A percentile compares a stretch with the other conserved stretches of the same genome.
These are phyloP conservation scores for Vandiemenella viatica DNA, from an alignment of 2,888 invertebrate genomes.

Conservation along the genomic window DNA sequence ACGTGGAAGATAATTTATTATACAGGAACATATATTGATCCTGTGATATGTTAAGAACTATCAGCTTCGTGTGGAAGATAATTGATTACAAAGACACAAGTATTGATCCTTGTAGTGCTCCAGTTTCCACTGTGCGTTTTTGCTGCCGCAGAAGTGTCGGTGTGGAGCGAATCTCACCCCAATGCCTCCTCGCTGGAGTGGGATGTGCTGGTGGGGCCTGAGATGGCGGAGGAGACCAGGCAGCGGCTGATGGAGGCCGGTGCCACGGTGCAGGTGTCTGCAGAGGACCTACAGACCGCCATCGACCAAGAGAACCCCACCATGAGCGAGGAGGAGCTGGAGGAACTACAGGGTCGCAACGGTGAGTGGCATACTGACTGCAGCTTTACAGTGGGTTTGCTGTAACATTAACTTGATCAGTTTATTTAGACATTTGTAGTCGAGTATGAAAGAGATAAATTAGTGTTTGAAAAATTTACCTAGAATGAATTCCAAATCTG, in stretches of 20 bases:
- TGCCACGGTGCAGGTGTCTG: constrained; percentile 52
- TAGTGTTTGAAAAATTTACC: background rate
- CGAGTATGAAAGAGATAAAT: background rate
- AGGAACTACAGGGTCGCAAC: constrained; percentile 48
- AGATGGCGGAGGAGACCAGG: constrained; percentile 46
- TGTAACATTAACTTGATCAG: background rate
- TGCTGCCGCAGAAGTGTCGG: constrained; percentile 14
- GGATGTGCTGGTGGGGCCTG: constrained; percentile 56
- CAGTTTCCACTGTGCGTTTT: too few species aligned
- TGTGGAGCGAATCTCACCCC: constrained; percentile 12
- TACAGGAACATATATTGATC: too few species aligned
- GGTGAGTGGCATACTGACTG: constrained; percentile 31
- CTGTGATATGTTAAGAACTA: too few species aligned
- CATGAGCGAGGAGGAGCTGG: constrained; percentile 44
- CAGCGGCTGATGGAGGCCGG: constrained; percentile 43
- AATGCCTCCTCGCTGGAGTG: constrained; percentile 11
- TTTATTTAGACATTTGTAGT: background rate
- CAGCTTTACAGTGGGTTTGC: background rate
- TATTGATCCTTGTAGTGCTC: too few species aligned
- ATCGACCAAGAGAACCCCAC: constrained; percentile 69
- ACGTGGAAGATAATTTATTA: too few species aligned
- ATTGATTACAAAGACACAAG: too few species aligned
- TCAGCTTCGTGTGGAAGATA: too few species aligned
- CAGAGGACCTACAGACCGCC: constrained; percentile 60
- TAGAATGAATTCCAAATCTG: background rate